Base-by-base conservation (phyloP, 2,888 invertebrate genomes). In the Mythimna albipuncta region DNA sequence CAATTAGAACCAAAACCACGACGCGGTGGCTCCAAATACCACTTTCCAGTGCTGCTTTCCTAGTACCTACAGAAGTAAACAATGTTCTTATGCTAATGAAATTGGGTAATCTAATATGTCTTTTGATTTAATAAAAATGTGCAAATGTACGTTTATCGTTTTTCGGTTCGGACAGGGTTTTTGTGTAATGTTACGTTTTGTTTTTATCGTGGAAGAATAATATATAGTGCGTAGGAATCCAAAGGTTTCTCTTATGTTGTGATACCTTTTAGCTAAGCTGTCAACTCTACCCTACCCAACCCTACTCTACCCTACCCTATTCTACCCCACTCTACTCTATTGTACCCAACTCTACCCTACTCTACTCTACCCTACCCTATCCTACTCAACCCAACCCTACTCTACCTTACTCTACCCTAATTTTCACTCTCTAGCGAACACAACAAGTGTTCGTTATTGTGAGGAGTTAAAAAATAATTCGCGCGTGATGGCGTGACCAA, bases 1-100 rank as follows among this genome's bases (percentile, higher is more conserved):
- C 78, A 81, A 77, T 82, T 81, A 82, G 71, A 62, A 69, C 64
- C 52, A 57, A 77, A 68, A 55, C 54, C 21, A 69, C 38, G 65
- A 71, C 59, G 66, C 41, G 58, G 19, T 76, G 69, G 65, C 63
- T 66, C 62, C 55, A 11, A 72, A 69, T 47, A 9, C n/a, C 52
- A n/a, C 26, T 57, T 64, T 2, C 6, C 44, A 32, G 44, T 38
- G 41, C 54, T 61, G 32, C 62, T 61, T 41, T 62, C 58, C 26
- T 64, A 62, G 54, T 58, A 55, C 50, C 32, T 21, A 16, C 47
- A 47, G 19, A 35, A 52, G 66, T 57, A 72, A 76, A 81, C 77
- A 81, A 69, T 62, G 67, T 67, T 66, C 57, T 13, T 80, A 69
- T 54, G 57, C 62, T 61, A 72, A 81, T 77, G 47, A 81, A 81